Conservation (phyloP, 1,140 invertebrate species). For the Charaxes varanes region DNA sequence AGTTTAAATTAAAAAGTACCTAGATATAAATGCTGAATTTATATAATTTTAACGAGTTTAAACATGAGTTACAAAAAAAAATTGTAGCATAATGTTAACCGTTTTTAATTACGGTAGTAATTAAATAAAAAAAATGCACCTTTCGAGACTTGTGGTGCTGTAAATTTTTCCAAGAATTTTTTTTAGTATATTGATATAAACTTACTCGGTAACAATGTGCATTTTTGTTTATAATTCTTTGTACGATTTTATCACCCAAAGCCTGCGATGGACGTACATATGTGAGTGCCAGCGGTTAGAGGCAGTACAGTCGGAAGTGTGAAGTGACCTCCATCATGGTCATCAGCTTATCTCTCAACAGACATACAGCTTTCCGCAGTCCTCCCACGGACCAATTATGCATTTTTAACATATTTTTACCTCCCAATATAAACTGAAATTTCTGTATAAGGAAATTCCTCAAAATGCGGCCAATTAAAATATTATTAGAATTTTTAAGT, state of each 20-base stretch:
- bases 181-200: background rate
- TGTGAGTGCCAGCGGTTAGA: constrained; percentile 7
- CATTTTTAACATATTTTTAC: constrained; percentile 1
- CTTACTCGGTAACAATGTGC: background rate
- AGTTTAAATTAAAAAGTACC: too few relatives aligned
- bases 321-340: constrained; percentile 18
- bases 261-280: constrained; percentile 1
- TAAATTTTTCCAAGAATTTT: background rate
- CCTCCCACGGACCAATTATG: constrained; percentile 8
- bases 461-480: background rate
- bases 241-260: background rate
- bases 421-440: background rate
- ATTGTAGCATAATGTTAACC: background rate
- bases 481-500: too few relatives aligned
- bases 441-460: background rate
- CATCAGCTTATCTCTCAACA: constrained; percentile 20
- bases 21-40: too few relatives aligned
- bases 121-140: too few relatives aligned
- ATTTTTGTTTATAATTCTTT: background rate
- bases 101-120: background rate
- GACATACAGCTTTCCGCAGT: constrained; percentile 9
- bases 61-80: background rate
- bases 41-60: background rate
- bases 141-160: background rate
- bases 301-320: constrained; percentile 21